Base-by-base conservation (phyloP, 2,797 vertebrate genomes). In the Pipistrellus pygmaeus region DNA sequence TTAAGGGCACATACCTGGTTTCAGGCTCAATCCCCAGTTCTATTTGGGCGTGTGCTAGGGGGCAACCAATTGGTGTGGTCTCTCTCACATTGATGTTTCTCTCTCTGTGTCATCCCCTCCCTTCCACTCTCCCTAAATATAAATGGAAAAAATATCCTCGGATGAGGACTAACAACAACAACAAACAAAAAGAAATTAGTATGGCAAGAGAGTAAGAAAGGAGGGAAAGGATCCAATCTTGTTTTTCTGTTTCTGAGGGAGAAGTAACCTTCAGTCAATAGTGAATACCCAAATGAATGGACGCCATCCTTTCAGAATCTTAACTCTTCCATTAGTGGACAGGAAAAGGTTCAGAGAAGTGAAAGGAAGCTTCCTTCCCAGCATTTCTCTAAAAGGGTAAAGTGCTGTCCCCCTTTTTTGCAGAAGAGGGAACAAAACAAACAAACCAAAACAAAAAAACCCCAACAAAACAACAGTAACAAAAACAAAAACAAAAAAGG, bases 371-470 rank as follows among this genome's bases (percentile, higher is more conserved):
- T 73, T 55, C 35, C 38, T 69, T 91, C 48, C 62, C 25, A 72
- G 4, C 21, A 86, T 32, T 88, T 77, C 51, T 32, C 11, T 44
- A 21, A 51, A 88, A 91, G 20, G 8, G 44, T 62, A 38, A 82
- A 81, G 27, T 8, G 2, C 62, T 91, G 0, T 0, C 27, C 0
- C 46, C 69, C 53, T 71, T 94, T 92, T 23, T 78, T 86, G 94
- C 35, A 1, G 48, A 68, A 97, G 53, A 93, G 88, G 27, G 76
- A 96, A 96, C 0, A 5, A 53, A 53, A 53, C 8, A 44, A 44
- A 44, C 78, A 3, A 12, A 95, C 25, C 35, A 35, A 35, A 35
- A 35, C 35, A 35, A 35, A 35, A 38, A 4, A 38, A 38, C 38
- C n/a, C 38, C 38, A 41, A 41, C 38, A 6, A 41, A 41, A 41